Evolutionary conservation across 1,140 invertebrate genomes (phyloP).

Genomic region (Neomicropteryx cornuta): DNA sequence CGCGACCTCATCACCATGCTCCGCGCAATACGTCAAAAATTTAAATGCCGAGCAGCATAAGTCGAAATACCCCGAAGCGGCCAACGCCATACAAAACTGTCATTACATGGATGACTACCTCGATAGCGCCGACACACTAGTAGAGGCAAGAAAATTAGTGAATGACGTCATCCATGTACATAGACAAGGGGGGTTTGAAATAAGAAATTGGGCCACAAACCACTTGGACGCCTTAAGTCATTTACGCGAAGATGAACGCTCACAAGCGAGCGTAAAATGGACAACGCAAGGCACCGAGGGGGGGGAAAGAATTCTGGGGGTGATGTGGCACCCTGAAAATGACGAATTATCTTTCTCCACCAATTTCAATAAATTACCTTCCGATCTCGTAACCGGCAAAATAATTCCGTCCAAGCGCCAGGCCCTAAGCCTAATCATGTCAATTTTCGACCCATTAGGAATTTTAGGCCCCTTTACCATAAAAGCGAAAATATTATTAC

Average conservation of each 20-base stretch:
- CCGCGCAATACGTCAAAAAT: conserved; percentile 14
- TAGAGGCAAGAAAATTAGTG: conserved; percentile 9
- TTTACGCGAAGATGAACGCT: neutral
- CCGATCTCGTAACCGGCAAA: conserved; percentile 6
- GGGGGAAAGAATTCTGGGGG: neutral
- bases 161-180: conserved; percentile 13
- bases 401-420: conserved; percentile 18
- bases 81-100: conserved; percentile 16
- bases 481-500: conserved; percentile 25
- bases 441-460: conserved; percentile 27
- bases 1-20: conserved; percentile 14
- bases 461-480: conserved; percentile 24
- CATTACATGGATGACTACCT: conserved; percentile 30
- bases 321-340: conserved; percentile 11
- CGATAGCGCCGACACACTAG: conserved; percentile 12
- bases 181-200: conserved; percentile 12
- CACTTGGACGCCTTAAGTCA: neutral
- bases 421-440: conserved; percentile 18
- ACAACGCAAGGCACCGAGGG: neutral
- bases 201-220: conserved; percentile 12
- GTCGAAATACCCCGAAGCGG: conserved; percentile 15
- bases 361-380: conserved; percentile 6
- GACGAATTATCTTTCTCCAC: conserved; percentile 14
- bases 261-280: neutral
- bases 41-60: conserved; percentile 14